Conservation (phyloP, 2,888 invertebrate species). For the Pterobdella sp. region DNA sequence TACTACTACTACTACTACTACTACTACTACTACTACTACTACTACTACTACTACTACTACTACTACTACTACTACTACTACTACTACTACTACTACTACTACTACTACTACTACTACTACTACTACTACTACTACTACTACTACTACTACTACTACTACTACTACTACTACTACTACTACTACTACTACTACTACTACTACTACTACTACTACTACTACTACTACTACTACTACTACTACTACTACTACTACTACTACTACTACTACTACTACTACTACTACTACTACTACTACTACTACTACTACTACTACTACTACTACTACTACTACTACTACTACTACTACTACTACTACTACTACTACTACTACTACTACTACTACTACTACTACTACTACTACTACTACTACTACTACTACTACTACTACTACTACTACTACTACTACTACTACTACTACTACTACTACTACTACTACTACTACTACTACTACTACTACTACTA, state of each 20-base stretch:
- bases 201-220: not conserved
- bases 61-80: not conserved
- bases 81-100: not conserved
- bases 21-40: conserved; percentile 30
- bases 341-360: conserved; percentile 17
- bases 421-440: conserved; percentile 21
- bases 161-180: not conserved
- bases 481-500: conserved; percentile 30
- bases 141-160: not conserved
- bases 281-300: not conserved
- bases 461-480: conserved; percentile 25
- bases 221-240: not conserved
- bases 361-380: conserved; percentile 27
- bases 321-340: not conserved
- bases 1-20: conserved; percentile 30
- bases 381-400: conserved; percentile 27
- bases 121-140: not conserved
- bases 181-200: not conserved
- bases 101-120: not conserved
- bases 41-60: conserved; percentile 22
- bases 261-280: not conserved
- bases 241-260: not conserved
- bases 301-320: not conserved
- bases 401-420: conserved; percentile 27
- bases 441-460: not conserved